A percentile compares a stretch with the other conserved stretches of the same genome.
These are phyloP conservation scores for Trissonchulus sp. DNA, from an alignment of 2,888 invertebrate genomes.

Conservation along the genomic window DNA sequence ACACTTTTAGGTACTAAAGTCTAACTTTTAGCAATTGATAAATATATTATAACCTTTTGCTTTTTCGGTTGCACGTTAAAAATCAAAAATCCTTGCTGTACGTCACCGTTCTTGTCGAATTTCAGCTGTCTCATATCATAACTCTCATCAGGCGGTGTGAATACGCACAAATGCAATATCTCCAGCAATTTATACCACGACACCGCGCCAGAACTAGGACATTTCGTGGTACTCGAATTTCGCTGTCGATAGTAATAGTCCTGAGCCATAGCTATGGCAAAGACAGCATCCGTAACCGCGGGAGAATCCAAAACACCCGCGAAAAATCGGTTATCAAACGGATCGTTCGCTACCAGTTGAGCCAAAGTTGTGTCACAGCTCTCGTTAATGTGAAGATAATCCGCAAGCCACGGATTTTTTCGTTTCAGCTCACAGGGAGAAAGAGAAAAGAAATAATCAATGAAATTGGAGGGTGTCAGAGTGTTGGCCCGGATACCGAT, in stretches of 20 bases:
- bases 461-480: background rate
- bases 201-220: background rate
- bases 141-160: background rate
- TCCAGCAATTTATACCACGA: background rate
- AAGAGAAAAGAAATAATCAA: background rate
- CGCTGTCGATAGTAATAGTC: too few species aligned
- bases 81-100: background rate
- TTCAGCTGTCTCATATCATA: background rate
- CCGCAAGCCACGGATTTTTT: slow-evolving; percentile 1
- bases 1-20: too few species aligned
- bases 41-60: too few species aligned
- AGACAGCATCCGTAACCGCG: background rate
- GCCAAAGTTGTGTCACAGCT: background rate
- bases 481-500: background rate
- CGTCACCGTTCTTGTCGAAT: background rate
- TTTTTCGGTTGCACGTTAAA: background rate
- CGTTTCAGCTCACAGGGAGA: background rate
- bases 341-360: background rate
- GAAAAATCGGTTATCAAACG: background rate
- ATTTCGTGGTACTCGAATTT: too few species aligned
- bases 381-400: background rate
- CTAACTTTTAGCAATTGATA: too few species aligned
- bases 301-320: background rate
- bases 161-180: background rate
- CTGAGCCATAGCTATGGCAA: background rate